phyloP scores from a whole-genome alignment of 1,140 invertebrate species.

The Periplaneta americana region DNA sequence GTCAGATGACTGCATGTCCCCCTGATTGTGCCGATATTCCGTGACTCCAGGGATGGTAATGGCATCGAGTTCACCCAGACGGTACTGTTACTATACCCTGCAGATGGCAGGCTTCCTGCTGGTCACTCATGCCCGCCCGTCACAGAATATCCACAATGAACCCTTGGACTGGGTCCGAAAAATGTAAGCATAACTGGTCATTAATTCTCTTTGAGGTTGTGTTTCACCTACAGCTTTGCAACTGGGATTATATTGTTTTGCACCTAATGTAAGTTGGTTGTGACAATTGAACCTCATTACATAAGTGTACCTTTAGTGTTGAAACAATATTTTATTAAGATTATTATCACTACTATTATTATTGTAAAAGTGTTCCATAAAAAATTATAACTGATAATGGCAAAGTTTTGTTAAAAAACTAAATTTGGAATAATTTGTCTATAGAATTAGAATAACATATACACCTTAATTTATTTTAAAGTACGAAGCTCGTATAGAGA shows the following conservation, averaged over 20 bases:
- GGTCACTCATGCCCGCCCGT: not conserved
- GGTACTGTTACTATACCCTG: not conserved
- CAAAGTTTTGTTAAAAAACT: too few species aligned
- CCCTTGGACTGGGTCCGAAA: not conserved
- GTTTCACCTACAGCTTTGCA: not conserved
- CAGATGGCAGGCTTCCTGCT: not conserved
- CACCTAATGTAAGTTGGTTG: not conserved
- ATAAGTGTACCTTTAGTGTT: too few species aligned
- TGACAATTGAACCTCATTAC: too few species aligned
- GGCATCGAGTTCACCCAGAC: not conserved
- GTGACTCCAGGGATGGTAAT: not conserved
- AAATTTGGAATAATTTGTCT: too few species aligned
- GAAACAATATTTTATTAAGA: too few species aligned
- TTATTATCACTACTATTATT: too few species aligned
- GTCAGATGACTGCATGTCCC: not conserved
- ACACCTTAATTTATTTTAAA: too few species aligned
- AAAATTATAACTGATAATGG: too few species aligned
- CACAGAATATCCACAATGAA: not conserved
- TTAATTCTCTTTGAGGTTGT: not conserved
- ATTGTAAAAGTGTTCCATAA: too few species aligned
- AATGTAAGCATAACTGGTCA: not conserved
- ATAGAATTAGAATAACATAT: too few species aligned
- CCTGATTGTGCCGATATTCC: not conserved
- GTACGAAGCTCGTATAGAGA: too few species aligned
- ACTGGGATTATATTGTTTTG: not conserved